Evolutionary conservation across 2,113 vertebrate species (phyloP).

Genomic region (Poecile atricapillus): DNA sequence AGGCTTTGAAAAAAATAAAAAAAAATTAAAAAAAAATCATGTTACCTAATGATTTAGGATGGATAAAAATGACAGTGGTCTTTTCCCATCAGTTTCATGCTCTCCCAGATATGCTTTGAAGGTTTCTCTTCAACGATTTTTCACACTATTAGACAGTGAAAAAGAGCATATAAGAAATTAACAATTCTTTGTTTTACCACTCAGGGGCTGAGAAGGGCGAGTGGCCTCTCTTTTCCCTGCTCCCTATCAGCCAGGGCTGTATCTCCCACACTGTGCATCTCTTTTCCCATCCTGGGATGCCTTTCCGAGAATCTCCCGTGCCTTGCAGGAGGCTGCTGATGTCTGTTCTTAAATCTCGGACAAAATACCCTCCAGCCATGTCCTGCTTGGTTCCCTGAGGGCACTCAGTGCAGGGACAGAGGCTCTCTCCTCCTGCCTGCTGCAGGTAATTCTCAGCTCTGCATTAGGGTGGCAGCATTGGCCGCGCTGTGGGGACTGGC

Average conservation of each 20-base stretch:
- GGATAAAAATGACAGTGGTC: neutral
- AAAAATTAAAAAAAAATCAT: neutral
- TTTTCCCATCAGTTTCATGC: neutral
- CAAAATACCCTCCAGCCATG: neutral
- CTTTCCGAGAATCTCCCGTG: fast-evolving
- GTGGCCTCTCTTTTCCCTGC: neutral
- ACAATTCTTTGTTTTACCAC: neutral
- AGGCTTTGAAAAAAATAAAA: too few relatives aligned
- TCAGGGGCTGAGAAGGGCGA: neutral
- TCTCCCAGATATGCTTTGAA: neutral
- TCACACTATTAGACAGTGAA: neutral
- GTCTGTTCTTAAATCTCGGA: neutral
- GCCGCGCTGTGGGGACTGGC: neutral
- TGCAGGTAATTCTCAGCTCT: neutral
- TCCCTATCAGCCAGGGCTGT: neutral
- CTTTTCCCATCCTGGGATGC: neutral
- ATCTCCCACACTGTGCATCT: fast-evolving
- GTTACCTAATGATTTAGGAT: neutral
- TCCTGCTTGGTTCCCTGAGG: neutral
- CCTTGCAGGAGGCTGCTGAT: neutral
- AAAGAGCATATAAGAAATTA: neutral
- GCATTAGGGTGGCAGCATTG: conserved; percentile 53
- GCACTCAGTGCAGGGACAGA: fast-evolving
- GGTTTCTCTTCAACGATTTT: neutral
- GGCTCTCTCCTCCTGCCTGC: neutral